Conservation (phyloP, 1,140 invertebrate species). For the Grapholita molesta region DNA sequence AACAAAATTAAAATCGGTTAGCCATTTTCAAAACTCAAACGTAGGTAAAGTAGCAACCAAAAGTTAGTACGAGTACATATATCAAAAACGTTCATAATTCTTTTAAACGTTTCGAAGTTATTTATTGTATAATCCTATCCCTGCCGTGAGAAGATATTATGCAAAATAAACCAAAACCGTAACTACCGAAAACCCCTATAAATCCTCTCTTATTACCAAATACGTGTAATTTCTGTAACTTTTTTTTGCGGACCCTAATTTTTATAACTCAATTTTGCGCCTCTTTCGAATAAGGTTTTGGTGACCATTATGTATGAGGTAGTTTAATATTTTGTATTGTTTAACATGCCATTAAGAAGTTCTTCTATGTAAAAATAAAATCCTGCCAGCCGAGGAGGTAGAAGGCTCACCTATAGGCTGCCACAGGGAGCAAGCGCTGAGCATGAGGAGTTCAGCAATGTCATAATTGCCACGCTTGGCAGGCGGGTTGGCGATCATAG, state of each 20-base stretch:
- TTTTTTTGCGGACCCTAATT: slow-evolving; percentile 14
- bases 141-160: slow-evolving; percentile 1
- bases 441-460: too few relatives aligned
- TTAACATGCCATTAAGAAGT: not conserved
- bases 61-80: too few relatives aligned
- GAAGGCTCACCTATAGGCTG: too few relatives aligned
- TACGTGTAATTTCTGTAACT: not conserved
- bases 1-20: too few relatives aligned
- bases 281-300: not conserved
- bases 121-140: not conserved
- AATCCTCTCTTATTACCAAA: slow-evolving; percentile 13
- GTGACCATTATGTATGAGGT: not conserved
- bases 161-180: slow-evolving; percentile 10
- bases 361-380: too few relatives aligned
- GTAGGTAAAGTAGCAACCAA: too few relatives aligned
- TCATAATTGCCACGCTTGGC: too few relatives aligned
- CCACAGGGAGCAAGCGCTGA: too few relatives aligned
- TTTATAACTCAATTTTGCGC: slow-evolving; percentile 15
- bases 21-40: too few relatives aligned
- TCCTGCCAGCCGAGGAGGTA: too few relatives aligned
- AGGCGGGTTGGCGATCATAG: too few relatives aligned
- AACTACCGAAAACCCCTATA: slow-evolving; percentile 1
- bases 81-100: too few relatives aligned
- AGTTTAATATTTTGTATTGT: not conserved
- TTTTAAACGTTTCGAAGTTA: not conserved